phyloP scores from a whole-genome alignment of 2,888 invertebrate genomes.

The Drosophila robusta region DNA sequence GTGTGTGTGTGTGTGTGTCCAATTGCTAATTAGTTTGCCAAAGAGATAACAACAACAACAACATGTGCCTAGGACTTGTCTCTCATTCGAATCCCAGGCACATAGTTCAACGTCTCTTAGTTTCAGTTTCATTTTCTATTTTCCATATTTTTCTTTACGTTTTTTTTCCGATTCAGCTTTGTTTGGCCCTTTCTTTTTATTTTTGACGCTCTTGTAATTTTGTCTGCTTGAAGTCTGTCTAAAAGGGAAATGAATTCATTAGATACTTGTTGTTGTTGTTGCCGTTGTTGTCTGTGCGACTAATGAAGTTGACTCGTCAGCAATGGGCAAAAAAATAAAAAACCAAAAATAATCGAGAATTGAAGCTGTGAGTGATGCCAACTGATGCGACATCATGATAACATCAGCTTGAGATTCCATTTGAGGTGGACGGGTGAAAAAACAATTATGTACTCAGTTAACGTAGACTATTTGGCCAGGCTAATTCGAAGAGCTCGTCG shows the following conservation, averaged over 20 bases:
- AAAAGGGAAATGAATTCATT: constrained; percentile 76
- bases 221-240: constrained; percentile 43
- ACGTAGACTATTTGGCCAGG: constrained; percentile 14
- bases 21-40: constrained; percentile 79
- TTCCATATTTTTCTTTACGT: constrained; percentile 5
- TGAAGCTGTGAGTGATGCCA: constrained; percentile 17
- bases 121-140: constrained; percentile 12
- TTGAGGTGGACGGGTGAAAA: neutral
- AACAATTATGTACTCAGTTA: constrained; percentile 19
- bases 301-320: constrained; percentile 60
- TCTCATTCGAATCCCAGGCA: constrained; percentile 20
- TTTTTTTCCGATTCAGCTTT: constrained; percentile 1
- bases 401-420: constrained; percentile 34
- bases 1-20: constrained; percentile 36
- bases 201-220: constrained; percentile 13
- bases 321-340: constrained; percentile 4
- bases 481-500: neutral
- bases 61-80: constrained; percentile 27
- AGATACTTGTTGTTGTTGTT: constrained; percentile 34
- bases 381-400: constrained; percentile 19
- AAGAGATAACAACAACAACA: constrained; percentile 29
- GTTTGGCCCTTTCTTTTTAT: constrained; percentile 10
- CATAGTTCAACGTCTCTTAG: constrained; percentile 22
- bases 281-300: constrained; percentile 33
- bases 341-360: neutral